Evolutionary conservation across 2,888 invertebrate genomes (phyloP).

Genomic region (Molorchus minor): DNA sequence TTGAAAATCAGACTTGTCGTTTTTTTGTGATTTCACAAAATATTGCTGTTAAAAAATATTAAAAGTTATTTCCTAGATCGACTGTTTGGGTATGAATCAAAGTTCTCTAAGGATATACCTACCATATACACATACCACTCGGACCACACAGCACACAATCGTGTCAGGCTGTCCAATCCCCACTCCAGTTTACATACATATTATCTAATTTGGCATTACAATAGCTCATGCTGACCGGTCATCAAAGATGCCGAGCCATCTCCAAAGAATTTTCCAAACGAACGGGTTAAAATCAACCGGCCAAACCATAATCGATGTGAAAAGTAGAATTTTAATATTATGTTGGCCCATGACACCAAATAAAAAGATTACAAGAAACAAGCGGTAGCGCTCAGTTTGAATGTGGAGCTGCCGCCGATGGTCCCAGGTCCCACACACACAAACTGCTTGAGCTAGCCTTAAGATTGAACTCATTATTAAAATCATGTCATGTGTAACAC

Average conservation of each 20-base stretch:
- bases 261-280: constrained; percentile 45
- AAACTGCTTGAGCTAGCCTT: constrained; percentile 9
- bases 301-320: constrained; percentile 57
- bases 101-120: no score
- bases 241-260: constrained; percentile 43
- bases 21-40: no score
- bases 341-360: constrained; percentile 28
- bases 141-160: constrained; percentile 38
- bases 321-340: constrained; percentile 56
- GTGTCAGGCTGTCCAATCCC: neutral
- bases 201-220: constrained; percentile 44
- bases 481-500: constrained; percentile 18
- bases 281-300: constrained; percentile 44
- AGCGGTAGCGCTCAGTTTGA: constrained; percentile 7
- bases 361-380: constrained; percentile 21
- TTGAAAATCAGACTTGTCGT: no score
- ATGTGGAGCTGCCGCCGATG: neutral
- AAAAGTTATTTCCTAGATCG: no score
- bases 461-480: constrained; percentile 8
- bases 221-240: constrained; percentile 41
- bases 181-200: constrained; percentile 26
- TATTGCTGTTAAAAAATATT: no score
- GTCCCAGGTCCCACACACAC: constrained; percentile 13
- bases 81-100: no score
- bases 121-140: no score